Evolutionary conservation across 2,888 invertebrate genomes (phyloP).

Genomic region (Macrophya annulata): DNA sequence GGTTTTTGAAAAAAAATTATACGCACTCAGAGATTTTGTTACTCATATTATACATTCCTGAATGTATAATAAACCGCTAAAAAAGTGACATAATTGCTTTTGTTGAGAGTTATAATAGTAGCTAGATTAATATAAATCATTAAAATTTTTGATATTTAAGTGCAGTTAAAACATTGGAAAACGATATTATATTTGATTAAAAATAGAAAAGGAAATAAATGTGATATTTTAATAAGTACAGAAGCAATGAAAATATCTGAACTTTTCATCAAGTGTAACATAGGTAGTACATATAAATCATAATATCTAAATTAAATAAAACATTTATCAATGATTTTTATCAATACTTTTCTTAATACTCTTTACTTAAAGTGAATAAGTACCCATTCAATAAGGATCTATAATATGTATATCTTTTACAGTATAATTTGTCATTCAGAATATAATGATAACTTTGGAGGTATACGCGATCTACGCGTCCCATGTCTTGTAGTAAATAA

Average conservation of each 20-base stretch:
- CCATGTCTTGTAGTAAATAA: conserved; percentile 51
- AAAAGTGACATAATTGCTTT: conserved; percentile 48
- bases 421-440: conserved; percentile 42
- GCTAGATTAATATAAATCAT: not conserved
- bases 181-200: not conserved
- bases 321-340: conserved; percentile 20
- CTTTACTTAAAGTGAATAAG: conserved; percentile 14
- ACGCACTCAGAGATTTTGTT: not conserved
- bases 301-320: conserved; percentile 38
- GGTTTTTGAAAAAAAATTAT: not conserved
- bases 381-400: conserved; percentile 28
- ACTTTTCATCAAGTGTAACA: conserved; percentile 32
- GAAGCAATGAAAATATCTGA: conserved; percentile 35
- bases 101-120: conserved; percentile 10
- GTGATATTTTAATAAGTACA: conserved; percentile 21
- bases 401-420: conserved; percentile 40
- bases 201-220: conserved; percentile 18
- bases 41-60: not conserved
- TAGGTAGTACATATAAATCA: not conserved
- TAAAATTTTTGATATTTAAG: not conserved
- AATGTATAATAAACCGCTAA: not conserved
- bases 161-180: not conserved
- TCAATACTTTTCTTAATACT: conserved; percentile 16
- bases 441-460: conserved; percentile 50
- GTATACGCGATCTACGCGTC: conserved; percentile 56